Conservation (phyloP, 2,113 vertebrate species). For the Brachirus orientalis region DNA sequence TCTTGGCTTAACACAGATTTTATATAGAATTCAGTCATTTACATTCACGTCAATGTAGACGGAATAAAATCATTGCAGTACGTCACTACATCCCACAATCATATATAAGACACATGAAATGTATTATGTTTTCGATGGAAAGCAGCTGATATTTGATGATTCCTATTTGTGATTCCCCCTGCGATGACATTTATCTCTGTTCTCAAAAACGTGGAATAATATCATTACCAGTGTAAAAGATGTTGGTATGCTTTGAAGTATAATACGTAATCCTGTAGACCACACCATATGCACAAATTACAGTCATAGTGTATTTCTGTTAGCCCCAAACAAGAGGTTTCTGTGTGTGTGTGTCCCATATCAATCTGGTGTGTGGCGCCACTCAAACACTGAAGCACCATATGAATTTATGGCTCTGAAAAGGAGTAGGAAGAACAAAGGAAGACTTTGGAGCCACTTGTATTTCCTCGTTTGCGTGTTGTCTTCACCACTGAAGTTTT, state of each 20-base stretch:
- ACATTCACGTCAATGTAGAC: conserved; percentile 1
- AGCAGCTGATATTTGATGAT: conserved; percentile 24
- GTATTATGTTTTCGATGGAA: conserved; percentile 11
- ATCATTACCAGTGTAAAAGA: conserved; percentile 42
- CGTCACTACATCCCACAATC: conserved; percentile 3
- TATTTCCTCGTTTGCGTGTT: conserved; percentile 3
- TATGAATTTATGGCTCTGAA: conserved; percentile 32
- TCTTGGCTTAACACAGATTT: conserved; percentile 6
- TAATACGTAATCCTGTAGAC: conserved; percentile 40
- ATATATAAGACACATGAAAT: conserved; percentile 22
- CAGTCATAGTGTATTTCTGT: conserved; percentile 19
- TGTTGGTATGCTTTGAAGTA: conserved; percentile 36
- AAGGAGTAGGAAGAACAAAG: conserved; percentile 42
- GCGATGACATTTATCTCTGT: conserved; percentile 18
- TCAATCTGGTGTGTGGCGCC: conserved; percentile 44
- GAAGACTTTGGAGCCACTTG: conserved; percentile 33
- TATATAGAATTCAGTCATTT: background rate
- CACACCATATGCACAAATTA: conserved; percentile 47
- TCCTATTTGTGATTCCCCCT: conserved; percentile 33
- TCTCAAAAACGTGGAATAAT: conserved; percentile 32
- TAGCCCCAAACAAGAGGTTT: conserved; percentile 17
- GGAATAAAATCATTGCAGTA: background rate
- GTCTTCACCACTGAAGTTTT: conserved; percentile 27
- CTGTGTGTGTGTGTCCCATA: conserved; percentile 23
- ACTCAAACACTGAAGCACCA: conserved; percentile 31